These are phyloP conservation scores for Benitochromis conjunctus DNA, from an alignment of 2,113 vertebrate genomes.

Conservation along the genomic window DNA sequence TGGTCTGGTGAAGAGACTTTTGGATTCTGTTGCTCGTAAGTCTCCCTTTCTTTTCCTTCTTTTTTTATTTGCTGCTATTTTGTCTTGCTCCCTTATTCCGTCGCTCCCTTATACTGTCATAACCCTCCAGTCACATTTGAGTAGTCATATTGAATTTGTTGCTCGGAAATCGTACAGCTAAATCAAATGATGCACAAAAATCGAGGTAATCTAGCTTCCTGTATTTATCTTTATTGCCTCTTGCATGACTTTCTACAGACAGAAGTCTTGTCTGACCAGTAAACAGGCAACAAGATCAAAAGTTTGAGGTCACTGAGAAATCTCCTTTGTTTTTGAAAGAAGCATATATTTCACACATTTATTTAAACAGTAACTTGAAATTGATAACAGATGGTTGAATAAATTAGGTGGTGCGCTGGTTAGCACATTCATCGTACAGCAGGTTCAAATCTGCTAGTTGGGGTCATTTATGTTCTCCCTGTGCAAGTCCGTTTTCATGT, in stretches of 20 bases:
- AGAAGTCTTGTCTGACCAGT: neutral
- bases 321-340: neutral
- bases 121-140: neutral
- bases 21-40: slow-evolving; percentile 14
- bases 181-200: neutral
- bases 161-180: neutral
- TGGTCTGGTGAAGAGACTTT: slow-evolving; percentile 11
- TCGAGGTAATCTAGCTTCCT: neutral
- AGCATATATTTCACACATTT: neutral
- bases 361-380: neutral
- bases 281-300: neutral
- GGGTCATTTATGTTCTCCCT: neutral
- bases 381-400: neutral
- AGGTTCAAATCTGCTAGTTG: neutral
- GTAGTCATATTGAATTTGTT: neutral
- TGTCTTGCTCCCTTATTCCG: neutral
- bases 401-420: neutral
- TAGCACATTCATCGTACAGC: neutral
- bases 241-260: neutral
- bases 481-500: neutral
- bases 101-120: neutral
- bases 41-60: neutral
- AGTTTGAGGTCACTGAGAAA: neutral
- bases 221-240: neutral
- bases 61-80: neutral